Conservation (phyloP, 2,113 vertebrate species). For the Crotophaga sulcirostris region DNA sequence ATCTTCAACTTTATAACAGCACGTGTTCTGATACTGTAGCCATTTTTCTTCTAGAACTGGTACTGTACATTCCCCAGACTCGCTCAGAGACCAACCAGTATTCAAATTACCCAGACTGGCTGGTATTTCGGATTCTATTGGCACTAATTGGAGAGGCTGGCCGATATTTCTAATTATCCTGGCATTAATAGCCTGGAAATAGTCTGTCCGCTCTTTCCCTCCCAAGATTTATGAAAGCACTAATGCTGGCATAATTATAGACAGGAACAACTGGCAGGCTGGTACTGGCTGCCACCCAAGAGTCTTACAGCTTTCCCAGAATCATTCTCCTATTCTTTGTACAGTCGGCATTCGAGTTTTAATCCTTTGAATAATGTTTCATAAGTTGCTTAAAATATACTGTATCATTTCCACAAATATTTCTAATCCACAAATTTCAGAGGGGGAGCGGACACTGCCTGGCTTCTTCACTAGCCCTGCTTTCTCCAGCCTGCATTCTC, state of each 20-base stretch:
- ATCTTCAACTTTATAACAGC: neutral
- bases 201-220: slow-evolving; percentile 54
- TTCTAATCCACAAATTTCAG: neutral
- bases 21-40: neutral
- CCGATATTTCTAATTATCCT: slow-evolving; percentile 74
- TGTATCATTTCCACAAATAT: slow-evolving; percentile 9
- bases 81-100: slow-evolving; percentile 35
- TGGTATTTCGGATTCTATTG: slow-evolving; percentile 53
- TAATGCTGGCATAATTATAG: slow-evolving; percentile 61
- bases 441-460: neutral
- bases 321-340: slow-evolving; percentile 37
- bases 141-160: slow-evolving; percentile 65
- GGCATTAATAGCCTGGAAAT: slow-evolving; percentile 71
- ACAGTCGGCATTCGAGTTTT: neutral
- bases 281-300: slow-evolving; percentile 57
- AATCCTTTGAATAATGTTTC: slow-evolving; percentile 47
- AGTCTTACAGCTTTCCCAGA: slow-evolving; percentile 56
- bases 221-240: slow-evolving; percentile 61
- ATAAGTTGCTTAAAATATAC: slow-evolving; percentile 33
- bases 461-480: neutral
- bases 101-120: slow-evolving; percentile 62
- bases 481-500: neutral
- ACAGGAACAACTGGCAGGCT: slow-evolving; percentile 47
- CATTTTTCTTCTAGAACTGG: slow-evolving; percentile 1
- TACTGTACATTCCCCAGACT: slow-evolving; percentile 3